Base-by-base conservation (phyloP, 1,140 invertebrate genomes). In the Drosophila pruinosa region DNA sequence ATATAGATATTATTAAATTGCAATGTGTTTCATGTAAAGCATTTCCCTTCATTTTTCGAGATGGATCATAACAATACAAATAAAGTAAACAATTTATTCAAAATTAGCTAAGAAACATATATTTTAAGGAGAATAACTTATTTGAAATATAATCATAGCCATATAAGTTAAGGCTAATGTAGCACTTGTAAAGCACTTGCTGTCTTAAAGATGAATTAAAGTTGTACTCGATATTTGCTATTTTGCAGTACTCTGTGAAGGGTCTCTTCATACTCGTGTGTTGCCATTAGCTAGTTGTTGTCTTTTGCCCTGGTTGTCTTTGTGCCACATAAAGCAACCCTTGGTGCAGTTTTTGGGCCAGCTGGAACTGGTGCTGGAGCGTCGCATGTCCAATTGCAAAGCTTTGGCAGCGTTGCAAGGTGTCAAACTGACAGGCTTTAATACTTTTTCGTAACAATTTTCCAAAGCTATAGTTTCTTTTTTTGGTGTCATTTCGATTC, bases 391-490 rank as follows among this genome's bases (percentile, higher is more conserved):
- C 57, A 69, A 73, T 73, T 56, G 56, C 17, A 50, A 21, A 56
- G 50, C 39, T 26, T 8, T 6, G 43, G 54, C 14, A 34, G 34
- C 47, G 36, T 43, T 43, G 47, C 41, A 74, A 89, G 85, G 85
- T 89, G 85, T 89, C 83, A 89, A 89, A 78, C 63, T 89, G 85
- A 89, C 85, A 89, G 71, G 59, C 79, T 63, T 83, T 89, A 83
- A 89, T 88, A 72, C 82, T 80, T 86, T 86, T 80, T 80, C 48
- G 79, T 85, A 79, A 79, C 79, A 58, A 79, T 83, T 82, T 82
- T 57, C 65, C 78, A 72, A 57, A 28, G 5, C 5, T 26, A 7
- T 7, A 63, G 59, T 67, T 79, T 62, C 69, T 48, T 67, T 69
- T 85, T 85, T 73, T 26, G 76, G 52, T 85, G 79, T 82, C 79